Evolutionary conservation across 2,113 vertebrate genomes (phyloP).

Genomic region (Nicator chloris): DNA sequence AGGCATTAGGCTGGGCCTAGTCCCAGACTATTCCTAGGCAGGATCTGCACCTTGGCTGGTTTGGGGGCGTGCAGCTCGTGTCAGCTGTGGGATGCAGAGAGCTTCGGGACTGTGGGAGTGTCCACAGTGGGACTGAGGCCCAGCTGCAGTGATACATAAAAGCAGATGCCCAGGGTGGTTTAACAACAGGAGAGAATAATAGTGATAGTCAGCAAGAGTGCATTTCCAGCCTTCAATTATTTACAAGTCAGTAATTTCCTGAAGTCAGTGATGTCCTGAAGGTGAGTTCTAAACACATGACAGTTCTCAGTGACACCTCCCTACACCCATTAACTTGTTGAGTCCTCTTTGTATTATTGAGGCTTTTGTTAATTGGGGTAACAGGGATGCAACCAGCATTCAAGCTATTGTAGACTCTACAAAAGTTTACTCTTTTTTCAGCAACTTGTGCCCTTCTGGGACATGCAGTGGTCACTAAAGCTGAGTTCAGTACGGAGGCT

Average conservation of each 20-base stretch:
- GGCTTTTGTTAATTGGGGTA: background rate
- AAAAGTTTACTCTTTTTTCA: background rate
- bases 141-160: background rate
- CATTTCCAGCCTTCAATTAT: background rate
- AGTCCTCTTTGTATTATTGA: background rate
- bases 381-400: background rate
- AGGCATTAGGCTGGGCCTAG: background rate
- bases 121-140: background rate
- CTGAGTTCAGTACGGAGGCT: background rate
- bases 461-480: background rate
- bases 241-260: background rate
- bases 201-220: background rate
- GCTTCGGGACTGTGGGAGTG: background rate
- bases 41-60: background rate
- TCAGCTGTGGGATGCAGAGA: background rate
- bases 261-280: background rate
- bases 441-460: background rate
- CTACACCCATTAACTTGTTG: background rate
- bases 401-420: background rate
- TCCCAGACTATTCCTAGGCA: background rate
- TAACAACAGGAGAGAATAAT: background rate
- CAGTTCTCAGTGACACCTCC: background rate
- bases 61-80: background rate
- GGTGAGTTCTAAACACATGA: background rate
- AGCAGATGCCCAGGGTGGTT: background rate